These are phyloP conservation scores for Acrocephalus kingi DNA, from an alignment of 2,113 vertebrate genomes.

Conservation along the genomic window DNA sequence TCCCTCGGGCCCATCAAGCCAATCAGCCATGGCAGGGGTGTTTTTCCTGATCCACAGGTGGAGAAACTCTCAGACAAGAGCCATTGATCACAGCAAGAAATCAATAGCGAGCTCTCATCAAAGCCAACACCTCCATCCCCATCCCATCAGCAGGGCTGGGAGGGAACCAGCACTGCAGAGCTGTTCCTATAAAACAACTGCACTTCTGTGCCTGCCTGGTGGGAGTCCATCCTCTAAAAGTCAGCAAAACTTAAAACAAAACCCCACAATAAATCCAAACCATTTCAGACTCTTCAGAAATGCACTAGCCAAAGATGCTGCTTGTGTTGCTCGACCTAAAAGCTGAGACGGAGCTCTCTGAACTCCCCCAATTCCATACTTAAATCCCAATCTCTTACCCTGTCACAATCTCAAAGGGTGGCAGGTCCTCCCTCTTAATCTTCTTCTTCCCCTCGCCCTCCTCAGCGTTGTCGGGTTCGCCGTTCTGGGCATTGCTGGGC, in stretches of 20 bases:
- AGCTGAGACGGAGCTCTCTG: neutral
- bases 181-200: neutral
- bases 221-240: neutral
- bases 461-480: conserved; percentile 60
- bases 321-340: neutral
- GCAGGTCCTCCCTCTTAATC: conserved; percentile 80
- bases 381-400: conserved; percentile 77
- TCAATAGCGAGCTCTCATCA: neutral
- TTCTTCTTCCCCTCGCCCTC: conserved; percentile 59
- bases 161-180: neutral
- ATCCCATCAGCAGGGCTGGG: neutral
- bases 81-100: conserved; percentile 7
- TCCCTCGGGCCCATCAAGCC: neutral
- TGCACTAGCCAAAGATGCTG: neutral
- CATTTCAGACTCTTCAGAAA: neutral
- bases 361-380: neutral
- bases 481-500: conserved; percentile 61
- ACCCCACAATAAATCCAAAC: neutral
- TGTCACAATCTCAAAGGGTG: conserved; percentile 89
- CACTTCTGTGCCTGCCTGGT: neutral
- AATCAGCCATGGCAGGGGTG: neutral
- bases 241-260: neutral
- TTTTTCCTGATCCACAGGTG: conserved; percentile 1
- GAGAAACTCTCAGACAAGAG: conserved; percentile 17
- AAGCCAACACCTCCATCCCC: neutral